Evolutionary conservation across 2,888 invertebrate species (phyloP).

Genomic region (Thereva nobilitata): DNA sequence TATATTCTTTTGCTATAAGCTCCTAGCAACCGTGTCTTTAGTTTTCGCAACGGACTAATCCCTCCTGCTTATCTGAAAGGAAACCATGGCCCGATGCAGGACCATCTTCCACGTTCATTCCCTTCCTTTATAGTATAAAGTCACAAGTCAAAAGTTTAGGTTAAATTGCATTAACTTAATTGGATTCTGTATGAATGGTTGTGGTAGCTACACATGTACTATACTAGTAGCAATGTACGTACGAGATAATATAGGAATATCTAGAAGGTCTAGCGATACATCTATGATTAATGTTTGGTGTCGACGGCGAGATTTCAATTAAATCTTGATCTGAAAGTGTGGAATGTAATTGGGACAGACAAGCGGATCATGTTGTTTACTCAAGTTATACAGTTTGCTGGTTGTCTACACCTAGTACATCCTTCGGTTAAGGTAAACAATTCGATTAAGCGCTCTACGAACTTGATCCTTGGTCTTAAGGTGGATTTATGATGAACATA

Average conservation of each 20-base stretch:
- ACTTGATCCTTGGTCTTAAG: too few species aligned
- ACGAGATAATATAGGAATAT: not conserved
- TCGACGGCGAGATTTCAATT: not conserved
- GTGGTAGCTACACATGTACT: not conserved
- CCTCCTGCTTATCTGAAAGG: too few species aligned
- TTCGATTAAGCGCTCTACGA: not conserved
- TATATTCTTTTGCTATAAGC: too few species aligned
- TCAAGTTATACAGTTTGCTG: not conserved
- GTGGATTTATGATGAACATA: too few species aligned
- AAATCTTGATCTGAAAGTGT: slow-evolving; percentile 7
- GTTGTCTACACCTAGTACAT: not conserved
- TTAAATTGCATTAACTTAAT: slow-evolving; percentile 19
- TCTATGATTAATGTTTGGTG: not conserved
- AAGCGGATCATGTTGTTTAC: slow-evolving; percentile 4
- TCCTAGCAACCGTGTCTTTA: not conserved
- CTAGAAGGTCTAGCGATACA: not conserved
- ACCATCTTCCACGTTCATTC: not conserved
- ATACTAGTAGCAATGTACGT: not conserved
- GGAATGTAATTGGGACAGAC: slow-evolving; percentile 3
- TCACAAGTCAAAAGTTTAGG: slow-evolving; percentile 4
- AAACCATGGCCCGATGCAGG: too few species aligned
- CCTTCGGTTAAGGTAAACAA: not conserved
- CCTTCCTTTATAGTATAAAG: not conserved
- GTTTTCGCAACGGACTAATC: not conserved
- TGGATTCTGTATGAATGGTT: slow-evolving; percentile 11